Evolutionary conservation across 2,888 invertebrate genomes (phyloP).

Genomic region (Yponomeuta evonymella): DNA sequence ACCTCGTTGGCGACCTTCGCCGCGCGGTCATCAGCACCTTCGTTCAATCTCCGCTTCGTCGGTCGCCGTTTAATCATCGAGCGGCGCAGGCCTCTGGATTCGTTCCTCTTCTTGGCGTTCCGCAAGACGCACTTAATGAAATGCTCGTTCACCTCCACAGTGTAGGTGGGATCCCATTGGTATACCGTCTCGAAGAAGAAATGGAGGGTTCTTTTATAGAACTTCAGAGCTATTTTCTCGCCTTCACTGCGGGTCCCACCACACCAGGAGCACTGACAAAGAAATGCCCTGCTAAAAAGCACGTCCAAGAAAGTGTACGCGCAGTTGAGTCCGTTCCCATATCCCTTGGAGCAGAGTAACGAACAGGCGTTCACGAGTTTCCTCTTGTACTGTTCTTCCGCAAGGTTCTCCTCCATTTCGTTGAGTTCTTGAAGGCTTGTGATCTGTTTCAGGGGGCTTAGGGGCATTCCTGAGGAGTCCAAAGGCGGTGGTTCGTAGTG

Average conservation of each 20-base stretch:
- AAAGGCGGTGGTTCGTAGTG: no score
- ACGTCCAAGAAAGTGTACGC: not conserved
- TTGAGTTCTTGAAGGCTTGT: not conserved
- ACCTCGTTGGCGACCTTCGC: no score
- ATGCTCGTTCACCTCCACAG: not conserved
- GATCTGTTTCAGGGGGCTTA: not conserved
- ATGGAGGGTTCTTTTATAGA: not conserved
- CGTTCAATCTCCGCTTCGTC: no score
- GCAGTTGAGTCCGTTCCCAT: not conserved
- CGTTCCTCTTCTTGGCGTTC: not conserved
- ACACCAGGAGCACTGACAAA: not conserved
- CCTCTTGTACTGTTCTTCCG: not conserved
- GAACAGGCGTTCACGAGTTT: not conserved
- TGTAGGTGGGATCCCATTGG: not conserved
- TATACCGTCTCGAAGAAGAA: not conserved
- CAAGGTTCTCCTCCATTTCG: not conserved
- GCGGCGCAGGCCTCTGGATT: no score
- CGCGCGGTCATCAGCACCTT: no score
- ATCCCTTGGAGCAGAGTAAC: not conserved
- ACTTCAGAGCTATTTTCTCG: not conserved
- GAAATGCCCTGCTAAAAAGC: not conserved
- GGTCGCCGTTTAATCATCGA: no score
- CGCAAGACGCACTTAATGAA: not conserved
- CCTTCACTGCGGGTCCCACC: not conserved
- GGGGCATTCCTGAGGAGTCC: not conserved